These are phyloP conservation scores for Barnardius zonarius DNA, from an alignment of 2,113 vertebrate species.

Conservation along the genomic window DNA sequence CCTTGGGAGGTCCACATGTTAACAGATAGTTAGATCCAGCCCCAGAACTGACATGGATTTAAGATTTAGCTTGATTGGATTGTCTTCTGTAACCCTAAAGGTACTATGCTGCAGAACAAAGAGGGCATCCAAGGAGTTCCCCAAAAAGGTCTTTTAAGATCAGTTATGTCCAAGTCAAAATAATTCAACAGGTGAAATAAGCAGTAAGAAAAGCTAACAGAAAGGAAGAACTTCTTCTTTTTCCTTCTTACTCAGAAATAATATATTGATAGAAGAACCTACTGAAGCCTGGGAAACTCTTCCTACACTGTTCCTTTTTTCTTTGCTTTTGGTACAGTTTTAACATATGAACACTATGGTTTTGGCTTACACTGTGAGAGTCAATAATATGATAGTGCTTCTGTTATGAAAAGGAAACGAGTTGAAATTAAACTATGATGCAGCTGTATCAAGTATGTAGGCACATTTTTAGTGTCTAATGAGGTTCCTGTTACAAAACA, in stretches of 20 bases:
- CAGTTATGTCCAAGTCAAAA: neutral
- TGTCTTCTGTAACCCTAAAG: neutral
- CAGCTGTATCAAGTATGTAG: conserved; percentile 25
- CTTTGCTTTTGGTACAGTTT: conserved; percentile 27
- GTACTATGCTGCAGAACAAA: neutral
- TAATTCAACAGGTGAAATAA: neutral
- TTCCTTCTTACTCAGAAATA: neutral
- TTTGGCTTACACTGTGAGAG: neutral
- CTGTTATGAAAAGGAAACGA: conserved; percentile 38
- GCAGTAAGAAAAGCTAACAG: neutral
- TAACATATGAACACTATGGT: neutral
- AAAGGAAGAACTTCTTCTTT: neutral
- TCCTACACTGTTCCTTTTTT: neutral
- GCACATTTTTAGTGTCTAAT: conserved; percentile 32
- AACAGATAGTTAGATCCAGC: neutral
- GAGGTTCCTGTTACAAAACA: conserved; percentile 43
- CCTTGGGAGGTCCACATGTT: neutral
- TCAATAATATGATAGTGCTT: neutral
- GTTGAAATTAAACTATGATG: conserved; percentile 14
- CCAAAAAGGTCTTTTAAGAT: neutral
- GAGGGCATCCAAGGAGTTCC: neutral
- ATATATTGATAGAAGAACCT: neutral
- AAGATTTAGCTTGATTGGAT: neutral
- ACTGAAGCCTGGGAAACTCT: neutral
- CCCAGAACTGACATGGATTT: neutral